Conservation (phyloP, 2,797 vertebrate species). For the Nannoperca obscura region DNA sequence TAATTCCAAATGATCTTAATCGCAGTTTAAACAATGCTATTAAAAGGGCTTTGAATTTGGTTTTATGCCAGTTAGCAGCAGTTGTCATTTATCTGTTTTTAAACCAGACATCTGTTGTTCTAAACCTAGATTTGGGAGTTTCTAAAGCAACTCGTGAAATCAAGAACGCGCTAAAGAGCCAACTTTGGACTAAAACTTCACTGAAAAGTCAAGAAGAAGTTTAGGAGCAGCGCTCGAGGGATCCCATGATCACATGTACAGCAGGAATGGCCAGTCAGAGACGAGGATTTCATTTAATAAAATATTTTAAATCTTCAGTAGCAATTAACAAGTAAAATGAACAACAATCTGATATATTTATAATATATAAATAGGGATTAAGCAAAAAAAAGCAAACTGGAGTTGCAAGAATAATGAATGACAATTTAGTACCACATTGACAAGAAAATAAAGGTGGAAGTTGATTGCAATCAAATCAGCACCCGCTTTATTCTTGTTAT, state of each 20-base stretch:
- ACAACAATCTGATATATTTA: neutral
- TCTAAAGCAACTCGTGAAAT: neutral
- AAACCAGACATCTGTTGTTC: constrained; percentile 17
- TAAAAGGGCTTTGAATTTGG: neutral
- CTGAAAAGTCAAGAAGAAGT: neutral
- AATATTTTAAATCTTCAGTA: neutral
- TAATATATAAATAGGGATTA: neutral
- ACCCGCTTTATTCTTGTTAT: neutral
- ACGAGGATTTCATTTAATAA: neutral
- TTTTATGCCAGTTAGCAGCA: neutral
- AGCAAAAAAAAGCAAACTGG: neutral
- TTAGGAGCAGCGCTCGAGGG: neutral
- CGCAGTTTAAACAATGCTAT: neutral
- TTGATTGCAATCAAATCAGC: constrained; percentile 39
- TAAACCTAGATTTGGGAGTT: neutral
- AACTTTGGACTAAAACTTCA: neutral
- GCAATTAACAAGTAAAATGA: neutral
- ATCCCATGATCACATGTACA: neutral
- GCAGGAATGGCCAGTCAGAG: neutral
- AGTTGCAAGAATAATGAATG: neutral
- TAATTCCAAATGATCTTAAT: neutral
- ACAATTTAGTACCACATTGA: neutral
- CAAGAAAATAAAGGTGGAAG: neutral
- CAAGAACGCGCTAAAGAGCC: neutral
- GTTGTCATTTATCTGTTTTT: neutral